Evolutionary conservation across 2,113 vertebrate species (phyloP).

Genomic region (Gadus macrocephalus): DNA sequence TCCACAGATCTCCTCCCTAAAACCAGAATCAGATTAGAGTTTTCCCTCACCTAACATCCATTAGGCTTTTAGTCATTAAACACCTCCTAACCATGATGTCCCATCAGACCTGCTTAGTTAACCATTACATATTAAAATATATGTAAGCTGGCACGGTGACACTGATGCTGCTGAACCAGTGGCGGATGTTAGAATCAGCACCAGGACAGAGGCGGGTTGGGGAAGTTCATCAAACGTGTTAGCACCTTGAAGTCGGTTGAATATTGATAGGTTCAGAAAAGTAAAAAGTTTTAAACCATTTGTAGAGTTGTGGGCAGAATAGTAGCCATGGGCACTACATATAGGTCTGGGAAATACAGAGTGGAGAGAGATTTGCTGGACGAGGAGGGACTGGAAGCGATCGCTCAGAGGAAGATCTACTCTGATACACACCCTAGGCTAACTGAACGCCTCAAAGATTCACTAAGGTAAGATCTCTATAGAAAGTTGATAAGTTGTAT

Average conservation of each 20-base stretch:
- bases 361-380: slow-evolving; percentile 73
- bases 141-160: slow-evolving; percentile 1
- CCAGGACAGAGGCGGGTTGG: too few species aligned
- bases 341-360: slow-evolving; percentile 41
- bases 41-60: too few species aligned
- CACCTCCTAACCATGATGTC: slow-evolving; percentile 11
- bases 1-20: neutral
- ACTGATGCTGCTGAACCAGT: neutral
- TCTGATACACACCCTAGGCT: slow-evolving; percentile 41
- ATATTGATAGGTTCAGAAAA: neutral
- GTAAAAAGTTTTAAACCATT: neutral
- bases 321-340: slow-evolving; percentile 40
- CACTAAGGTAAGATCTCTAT: slow-evolving; percentile 58
- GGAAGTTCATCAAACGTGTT: neutral
- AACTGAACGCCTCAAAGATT: slow-evolving; percentile 49
- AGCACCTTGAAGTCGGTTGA: neutral
- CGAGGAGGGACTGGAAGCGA: slow-evolving; percentile 79
- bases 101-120: slow-evolving; percentile 48
- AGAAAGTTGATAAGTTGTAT: too few species aligned
- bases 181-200: neutral
- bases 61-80: too few species aligned
- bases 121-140: slow-evolving; percentile 43
- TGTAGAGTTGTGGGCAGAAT: slow-evolving; percentile 9
- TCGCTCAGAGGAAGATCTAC: slow-evolving; percentile 65
- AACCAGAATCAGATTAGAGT: neutral